Base-by-base conservation (phyloP, 2,888 invertebrate genomes). In the Caenorhabditis macrosperma region DNA sequence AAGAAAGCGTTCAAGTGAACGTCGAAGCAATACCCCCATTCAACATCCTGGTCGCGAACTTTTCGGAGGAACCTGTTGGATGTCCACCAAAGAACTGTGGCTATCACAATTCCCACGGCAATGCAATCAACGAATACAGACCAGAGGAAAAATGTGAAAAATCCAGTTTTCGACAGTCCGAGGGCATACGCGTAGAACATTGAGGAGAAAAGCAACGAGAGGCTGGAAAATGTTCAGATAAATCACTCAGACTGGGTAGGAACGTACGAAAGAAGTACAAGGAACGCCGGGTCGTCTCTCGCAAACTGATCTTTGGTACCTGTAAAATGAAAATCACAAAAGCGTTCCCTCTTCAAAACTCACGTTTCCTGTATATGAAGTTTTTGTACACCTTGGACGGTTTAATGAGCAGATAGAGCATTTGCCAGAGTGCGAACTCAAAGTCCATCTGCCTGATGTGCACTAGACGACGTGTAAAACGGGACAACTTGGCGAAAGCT, bases 371-470 rank as follows among this genome's bases (percentile, higher is more conserved):
- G 93, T 97, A 97, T 90, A 96, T 95, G 91, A 97, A 97, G 92
- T 97, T 97, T 91, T 96, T 94, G 91, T 96, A 88, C 41, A 99
- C 96, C 93, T 96, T 97, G 90, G 97, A 97, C 17, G 98, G 98
- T 0, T 96, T 93, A 71, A 95, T 93, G 90, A 99, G 95, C 81
- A 99, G 92, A 91, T 97, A 97, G 0, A 97, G 92, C 96, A 98
- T 97, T 93, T 99, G 98, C 98, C 98, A 99, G n/a, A 95, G 93
- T 0, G 98, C 98, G 92, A 96, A 98, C 91, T 99, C 97, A 92
- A 99, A 99, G 92, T 99, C 98, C 98, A 99, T 99, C 92, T 81
- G 82, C 44, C 85, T 28, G 20, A 85, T 78, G 60, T 88, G 86
- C 7, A 90, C 81, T 10, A 90, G 81, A n/a, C 90, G 84, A 3